phyloP scores from a whole-genome alignment of 2,797 vertebrate genomes.

The Pipistrellus pipistrellus region DNA sequence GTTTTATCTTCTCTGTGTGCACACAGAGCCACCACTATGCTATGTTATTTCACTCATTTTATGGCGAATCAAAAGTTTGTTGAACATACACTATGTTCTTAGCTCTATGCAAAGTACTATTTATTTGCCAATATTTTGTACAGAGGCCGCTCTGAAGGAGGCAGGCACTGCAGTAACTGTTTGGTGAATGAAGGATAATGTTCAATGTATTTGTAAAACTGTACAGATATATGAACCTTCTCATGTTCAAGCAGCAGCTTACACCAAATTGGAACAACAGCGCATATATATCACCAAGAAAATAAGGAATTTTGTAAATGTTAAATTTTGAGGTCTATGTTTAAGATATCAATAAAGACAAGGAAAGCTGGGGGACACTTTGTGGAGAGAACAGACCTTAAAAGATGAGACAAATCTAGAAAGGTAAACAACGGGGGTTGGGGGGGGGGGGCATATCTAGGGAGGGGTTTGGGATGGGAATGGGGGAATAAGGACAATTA shows the following conservation, averaged over 20 bases:
- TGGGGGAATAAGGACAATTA: no score
- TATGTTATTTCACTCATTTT: constrained; percentile 3
- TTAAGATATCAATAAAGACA: neutral
- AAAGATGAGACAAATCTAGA: neutral
- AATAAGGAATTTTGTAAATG: neutral
- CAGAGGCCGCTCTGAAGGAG: neutral
- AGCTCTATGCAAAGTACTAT: neutral
- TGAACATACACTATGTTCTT: neutral
- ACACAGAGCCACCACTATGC: neutral
- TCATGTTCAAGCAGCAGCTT: constrained; percentile 10
- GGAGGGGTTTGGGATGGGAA: no score
- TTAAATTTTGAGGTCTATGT: neutral
- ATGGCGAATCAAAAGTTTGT: neutral
- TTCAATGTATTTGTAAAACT: neutral
- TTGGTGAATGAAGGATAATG: neutral
- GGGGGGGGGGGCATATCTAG: no score
- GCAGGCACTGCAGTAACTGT: neutral
- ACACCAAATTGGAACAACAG: neutral
- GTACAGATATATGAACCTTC: neutral
- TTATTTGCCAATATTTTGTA: neutral
- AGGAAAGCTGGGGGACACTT: neutral
- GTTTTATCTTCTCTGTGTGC: neutral
- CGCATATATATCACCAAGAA: neutral
- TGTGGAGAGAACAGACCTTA: neutral
- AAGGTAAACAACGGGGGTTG: neutral